Percentiles rank a stretch among this genome's conserved stretches.
Conservation (phyloP, 2,888 invertebrate genomes). For the Hyppa rectilinea region DNA sequence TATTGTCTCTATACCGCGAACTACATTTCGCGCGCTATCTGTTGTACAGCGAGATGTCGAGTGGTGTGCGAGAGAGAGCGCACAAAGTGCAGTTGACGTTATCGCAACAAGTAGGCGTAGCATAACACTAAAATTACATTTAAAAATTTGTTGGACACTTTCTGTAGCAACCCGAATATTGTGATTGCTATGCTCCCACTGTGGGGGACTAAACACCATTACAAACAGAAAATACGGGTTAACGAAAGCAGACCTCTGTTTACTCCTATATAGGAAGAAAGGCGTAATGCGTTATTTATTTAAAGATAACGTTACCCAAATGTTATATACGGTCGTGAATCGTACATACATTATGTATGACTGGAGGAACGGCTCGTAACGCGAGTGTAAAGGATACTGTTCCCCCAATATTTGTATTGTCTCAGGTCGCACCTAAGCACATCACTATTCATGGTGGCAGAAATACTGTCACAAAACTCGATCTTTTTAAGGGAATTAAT, state of each 20-base stretch:
- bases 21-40: no score
- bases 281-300: constrained; percentile 40
- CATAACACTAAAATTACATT: no score
- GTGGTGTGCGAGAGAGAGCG: no score
- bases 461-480: constrained; percentile 48
- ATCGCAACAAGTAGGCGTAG: no score
- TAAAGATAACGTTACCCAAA: constrained; percentile 55
- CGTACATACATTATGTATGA: constrained; percentile 63
- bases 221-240: constrained; percentile 11
- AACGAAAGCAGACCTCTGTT: constrained; percentile 25
- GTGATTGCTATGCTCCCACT: background rate
- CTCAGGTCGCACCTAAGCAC: constrained; percentile 52
- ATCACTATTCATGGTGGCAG: constrained; percentile 64
- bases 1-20: no score
- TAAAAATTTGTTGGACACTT: no score
- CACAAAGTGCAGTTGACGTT: no score
- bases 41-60: no score
- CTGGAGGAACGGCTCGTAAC: constrained; percentile 38
- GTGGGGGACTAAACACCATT: background rate
- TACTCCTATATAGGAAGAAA: constrained; percentile 25
- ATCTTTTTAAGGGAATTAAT: constrained; percentile 8
- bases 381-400: constrained; percentile 35
- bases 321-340: constrained; percentile 46
- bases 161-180: background rate
- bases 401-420: constrained; percentile 58